phyloP scores from a whole-genome alignment of 2,888 invertebrate genomes.

The Cheilosia soror region DNA sequence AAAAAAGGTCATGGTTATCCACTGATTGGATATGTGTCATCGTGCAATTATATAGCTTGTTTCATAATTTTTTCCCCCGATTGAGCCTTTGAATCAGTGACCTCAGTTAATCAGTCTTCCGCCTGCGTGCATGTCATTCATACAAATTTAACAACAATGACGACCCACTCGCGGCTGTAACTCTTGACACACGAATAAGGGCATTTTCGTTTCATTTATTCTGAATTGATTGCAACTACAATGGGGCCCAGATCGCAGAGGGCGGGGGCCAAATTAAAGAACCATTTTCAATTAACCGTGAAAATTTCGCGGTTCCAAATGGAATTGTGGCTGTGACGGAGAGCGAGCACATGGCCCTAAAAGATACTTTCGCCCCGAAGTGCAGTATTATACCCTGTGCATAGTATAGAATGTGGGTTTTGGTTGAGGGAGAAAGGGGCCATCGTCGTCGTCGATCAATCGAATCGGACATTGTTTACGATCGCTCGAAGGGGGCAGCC shows the following conservation, averaged over 20 bases:
- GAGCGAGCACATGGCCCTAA: constrained; percentile 6
- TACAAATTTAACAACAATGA: constrained; percentile 51
- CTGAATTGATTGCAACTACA: constrained; percentile 49
- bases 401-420: neutral
- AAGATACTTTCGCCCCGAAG: constrained; percentile 35
- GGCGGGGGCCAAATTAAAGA: constrained; percentile 39
- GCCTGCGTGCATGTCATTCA: constrained; percentile 43
- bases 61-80: neutral
- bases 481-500: constrained; percentile 38
- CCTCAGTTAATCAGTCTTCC: constrained; percentile 58
- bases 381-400: neutral
- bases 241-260: constrained; percentile 19
- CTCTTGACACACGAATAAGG: constrained; percentile 46
- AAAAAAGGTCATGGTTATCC: constrained; percentile 38
- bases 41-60: constrained; percentile 9
- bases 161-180: constrained; percentile 44
- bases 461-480: constrained; percentile 17
- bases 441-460: constrained; percentile 13
- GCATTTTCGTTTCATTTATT: constrained; percentile 31
- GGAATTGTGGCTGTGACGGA: constrained; percentile 31
- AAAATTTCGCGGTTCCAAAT: constrained; percentile 55
- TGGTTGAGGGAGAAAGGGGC: constrained; percentile 22
- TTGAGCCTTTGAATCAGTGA: constrained; percentile 10
- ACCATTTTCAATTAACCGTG: constrained; percentile 63
- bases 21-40: constrained; percentile 21